Percentiles rank a stretch among this genome's conserved stretches.
Evolutionary conservation across 2,113 vertebrate species (phyloP).

Genomic region (Lampris megalopsis): DNA sequence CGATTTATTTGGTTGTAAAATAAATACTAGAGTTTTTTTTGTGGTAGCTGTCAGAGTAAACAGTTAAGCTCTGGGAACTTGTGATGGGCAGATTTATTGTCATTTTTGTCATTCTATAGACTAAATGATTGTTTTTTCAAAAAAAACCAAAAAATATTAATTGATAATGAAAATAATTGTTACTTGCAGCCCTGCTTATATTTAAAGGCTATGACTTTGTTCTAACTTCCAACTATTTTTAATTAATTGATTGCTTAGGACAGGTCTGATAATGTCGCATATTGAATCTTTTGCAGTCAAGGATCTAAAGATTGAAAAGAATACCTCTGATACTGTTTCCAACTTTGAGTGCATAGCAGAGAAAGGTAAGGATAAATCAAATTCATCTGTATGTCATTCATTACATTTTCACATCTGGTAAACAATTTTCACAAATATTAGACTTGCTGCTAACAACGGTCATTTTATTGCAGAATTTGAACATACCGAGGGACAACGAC

Average conservation of each 20-base stretch:
- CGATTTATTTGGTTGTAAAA: no score
- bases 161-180: no score
- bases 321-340: conserved; percentile 82
- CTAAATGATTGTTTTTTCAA: no score
- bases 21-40: no score
- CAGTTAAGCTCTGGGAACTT: no score
- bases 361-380: conserved; percentile 83
- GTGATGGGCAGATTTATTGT: no score
- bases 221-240: not conserved
- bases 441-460: conserved; percentile 23
- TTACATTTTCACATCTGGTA: not conserved
- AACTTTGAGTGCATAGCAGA: conserved; percentile 87
- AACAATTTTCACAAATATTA: not conserved
- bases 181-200: no score
- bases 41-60: no score
- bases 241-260: not conserved
- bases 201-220: no score
- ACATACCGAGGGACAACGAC: conserved; percentile 89
- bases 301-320: conserved; percentile 89
- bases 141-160: no score
- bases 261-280: not conserved
- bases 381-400: not conserved
- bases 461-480: conserved; percentile 84
- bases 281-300: conserved; percentile 82
- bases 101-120: no score